Evolutionary conservation across 2,113 vertebrate genomes (phyloP), one percentile per base, ranked within the genome.

Genomic region (Brachyhypopomus occidentalis): DNA sequence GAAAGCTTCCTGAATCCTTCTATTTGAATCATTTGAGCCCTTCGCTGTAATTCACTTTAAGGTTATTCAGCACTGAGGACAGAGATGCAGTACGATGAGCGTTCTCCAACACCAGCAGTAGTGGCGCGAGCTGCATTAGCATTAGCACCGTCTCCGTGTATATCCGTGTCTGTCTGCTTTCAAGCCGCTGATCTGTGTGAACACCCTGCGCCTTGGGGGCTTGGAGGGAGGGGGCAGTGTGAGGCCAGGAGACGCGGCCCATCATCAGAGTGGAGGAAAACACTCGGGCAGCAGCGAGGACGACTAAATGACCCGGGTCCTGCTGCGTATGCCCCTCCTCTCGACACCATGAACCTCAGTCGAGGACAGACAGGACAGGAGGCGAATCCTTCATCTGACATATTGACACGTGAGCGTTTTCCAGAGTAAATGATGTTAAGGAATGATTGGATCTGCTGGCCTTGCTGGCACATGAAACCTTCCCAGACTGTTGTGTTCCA

Each of bases 381-480:
- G 9, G 34, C 56, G 23, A 63, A 63, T 22, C 41, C 38, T 72
- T 48, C 66, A 72, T 73, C 45, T 67, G 5, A 58, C 45, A 75
- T 55, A 38, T 7, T 80, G 79, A 66, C 59, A 71, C 3, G 9
- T 20, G 41, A 14, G 22, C 19, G 7, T 19, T 2, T 66, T 81
- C 70, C 25, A 66, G 5, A 64, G 45, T 55, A 41, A 75, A 67
- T n/a, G 12, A 20, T 4, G 14, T 41, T 38, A 38, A 67, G 23
- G 8, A 30, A 25, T 23, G n/a, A 74, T 56, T 23, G 27, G 25
- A 58, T 67, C 74, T 58, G 60, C 20, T 22, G 9, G 34, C 34
- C 56, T 48, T 6, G 4, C 41, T 55, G 41, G 41, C 2, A 11
- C n/a, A 36, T 12, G 25, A 67, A 67, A 55, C 20, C 8, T 55